phyloP scores from a whole-genome alignment of 2,113 vertebrate species.

The Spizaetus ornatus region DNA sequence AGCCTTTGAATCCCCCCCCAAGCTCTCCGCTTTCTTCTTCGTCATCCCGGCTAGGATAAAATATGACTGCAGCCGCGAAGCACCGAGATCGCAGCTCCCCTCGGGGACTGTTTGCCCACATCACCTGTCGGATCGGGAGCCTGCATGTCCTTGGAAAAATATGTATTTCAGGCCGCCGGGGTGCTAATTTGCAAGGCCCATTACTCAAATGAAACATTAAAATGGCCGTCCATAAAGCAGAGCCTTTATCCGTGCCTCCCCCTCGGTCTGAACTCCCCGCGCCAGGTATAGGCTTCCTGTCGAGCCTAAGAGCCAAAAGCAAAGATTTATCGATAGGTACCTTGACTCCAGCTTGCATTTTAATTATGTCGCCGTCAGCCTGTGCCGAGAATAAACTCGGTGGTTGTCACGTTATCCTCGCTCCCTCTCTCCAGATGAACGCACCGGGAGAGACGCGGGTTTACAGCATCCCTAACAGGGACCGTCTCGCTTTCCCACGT shows the following conservation, averaged over 20 bases:
- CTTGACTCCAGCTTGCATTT: conserved; percentile 55
- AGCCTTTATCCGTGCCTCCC: conserved; percentile 55
- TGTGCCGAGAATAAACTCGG: neutral
- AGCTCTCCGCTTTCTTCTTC: conserved; percentile 46
- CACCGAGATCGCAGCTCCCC: conserved; percentile 52
- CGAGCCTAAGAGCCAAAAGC: conserved; percentile 66
- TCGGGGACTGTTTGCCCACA: conserved; percentile 46
- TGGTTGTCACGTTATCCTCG: neutral
- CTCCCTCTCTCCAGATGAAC: neutral
- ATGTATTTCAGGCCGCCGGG: conserved; percentile 70
- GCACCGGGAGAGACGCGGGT: accelerated
- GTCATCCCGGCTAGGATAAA: conserved; percentile 56
- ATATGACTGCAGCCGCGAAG: conserved; percentile 47
- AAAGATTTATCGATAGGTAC: conserved; percentile 71
- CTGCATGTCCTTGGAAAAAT: conserved; percentile 71
- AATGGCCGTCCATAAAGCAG: conserved; percentile 54
- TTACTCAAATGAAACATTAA: conserved; percentile 78
- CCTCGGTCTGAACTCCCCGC: neutral
- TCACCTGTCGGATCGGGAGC: conserved; percentile 70
- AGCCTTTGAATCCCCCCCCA: conserved; percentile 6
- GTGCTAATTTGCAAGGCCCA: conserved; percentile 79
- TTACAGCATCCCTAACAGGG: neutral
- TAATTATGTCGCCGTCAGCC: conserved; percentile 21
- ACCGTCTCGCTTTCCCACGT: neutral
- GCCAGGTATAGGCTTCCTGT: conserved; percentile 70